Evolutionary conservation across 2,888 invertebrate species (phyloP).

Genomic region (Aphodius granarius): DNA sequence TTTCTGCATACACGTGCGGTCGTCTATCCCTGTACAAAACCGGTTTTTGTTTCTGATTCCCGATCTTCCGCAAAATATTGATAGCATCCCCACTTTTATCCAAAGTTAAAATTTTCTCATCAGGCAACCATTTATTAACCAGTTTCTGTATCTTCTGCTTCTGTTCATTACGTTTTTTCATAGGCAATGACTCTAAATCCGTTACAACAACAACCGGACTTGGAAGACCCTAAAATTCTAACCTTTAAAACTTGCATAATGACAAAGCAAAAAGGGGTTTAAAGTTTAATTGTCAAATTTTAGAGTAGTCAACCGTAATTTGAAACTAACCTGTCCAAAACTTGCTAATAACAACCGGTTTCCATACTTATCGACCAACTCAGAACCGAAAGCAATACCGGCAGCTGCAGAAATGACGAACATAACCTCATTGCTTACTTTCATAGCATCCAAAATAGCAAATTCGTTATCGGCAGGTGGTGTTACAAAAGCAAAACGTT

Average conservation of each 20-base stretch:
- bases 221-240: slow-evolving; percentile 63
- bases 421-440: slow-evolving; percentile 84
- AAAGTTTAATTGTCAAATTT: too few relatives aligned
- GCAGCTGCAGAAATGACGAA: slow-evolving; percentile 72
- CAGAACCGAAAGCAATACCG: slow-evolving; percentile 58
- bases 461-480: slow-evolving; percentile 76
- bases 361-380: slow-evolving; percentile 79
- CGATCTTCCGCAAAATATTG: slow-evolving; percentile 71
- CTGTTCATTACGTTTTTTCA: slow-evolving; percentile 70
- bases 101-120: slow-evolving; percentile 78
- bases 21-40: slow-evolving; percentile 77
- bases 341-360: slow-evolving; percentile 75
- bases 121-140: slow-evolving; percentile 74
- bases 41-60: slow-evolving; percentile 77
- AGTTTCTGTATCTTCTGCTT: slow-evolving; percentile 67
- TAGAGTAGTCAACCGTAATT: background rate
- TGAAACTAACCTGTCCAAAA: slow-evolving; percentile 67
- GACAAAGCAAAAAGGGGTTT: too few relatives aligned
- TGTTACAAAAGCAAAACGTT: slow-evolving; percentile 79
- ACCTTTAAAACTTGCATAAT: background rate
- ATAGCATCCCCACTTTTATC: slow-evolving; percentile 77
- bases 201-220: slow-evolving; percentile 75
- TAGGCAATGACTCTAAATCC: slow-evolving; percentile 72
- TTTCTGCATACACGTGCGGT: slow-evolving; percentile 83
- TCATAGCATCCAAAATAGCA: slow-evolving; percentile 77